Evolutionary conservation across 2,888 invertebrate genomes (phyloP), one percentile per base, ranked within the genome.

Genomic region (Pardosa pseudoannulata): DNA sequence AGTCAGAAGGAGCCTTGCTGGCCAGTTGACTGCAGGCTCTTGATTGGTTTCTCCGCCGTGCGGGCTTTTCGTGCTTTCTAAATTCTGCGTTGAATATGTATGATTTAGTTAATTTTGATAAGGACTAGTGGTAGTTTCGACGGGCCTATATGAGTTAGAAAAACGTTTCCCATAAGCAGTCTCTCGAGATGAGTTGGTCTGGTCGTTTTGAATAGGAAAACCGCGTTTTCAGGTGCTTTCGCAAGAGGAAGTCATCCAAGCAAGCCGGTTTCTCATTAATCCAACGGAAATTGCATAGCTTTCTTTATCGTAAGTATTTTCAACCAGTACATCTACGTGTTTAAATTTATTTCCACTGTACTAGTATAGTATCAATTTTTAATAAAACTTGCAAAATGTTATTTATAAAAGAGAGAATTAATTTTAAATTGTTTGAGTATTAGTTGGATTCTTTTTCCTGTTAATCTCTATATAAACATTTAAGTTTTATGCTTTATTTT

Each of bases 201-300:
- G 39, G 23, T 41, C 28, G 29, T 73, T 73, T 65, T 74, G 56
- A 74, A 65, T 73, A 65, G 68, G 80, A 80, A 80, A 80, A 23
- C 73, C 50, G 65, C 50, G 6, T 67, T 80, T 73, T 65, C 72
- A 72, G 50, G 62, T 72, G 46, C 75, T 83, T 71, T 83, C 82
- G 71, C 64, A 83, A 76, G 76, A 76, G 82, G 82, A 83, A 83
- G 71, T 79, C 31, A 56, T 41, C 36, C 29, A 50, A 64, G 64
- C 71, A 67, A 76, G 75, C 82, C 82, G 76, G 82, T 76, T 83
- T 76, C 71, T 62, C 76, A 83, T 76, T 83, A 75, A 74, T 56
- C 19, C 62, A 83, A 83, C 76, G 82, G 82, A 83, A 76, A 76
- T 83, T 73, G 65, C 50, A 62, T 28, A 13, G 36, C 46, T 65